phyloP scores from a whole-genome alignment of 2,797 vertebrate species.

The Syngnathus rostellatus region DNA sequence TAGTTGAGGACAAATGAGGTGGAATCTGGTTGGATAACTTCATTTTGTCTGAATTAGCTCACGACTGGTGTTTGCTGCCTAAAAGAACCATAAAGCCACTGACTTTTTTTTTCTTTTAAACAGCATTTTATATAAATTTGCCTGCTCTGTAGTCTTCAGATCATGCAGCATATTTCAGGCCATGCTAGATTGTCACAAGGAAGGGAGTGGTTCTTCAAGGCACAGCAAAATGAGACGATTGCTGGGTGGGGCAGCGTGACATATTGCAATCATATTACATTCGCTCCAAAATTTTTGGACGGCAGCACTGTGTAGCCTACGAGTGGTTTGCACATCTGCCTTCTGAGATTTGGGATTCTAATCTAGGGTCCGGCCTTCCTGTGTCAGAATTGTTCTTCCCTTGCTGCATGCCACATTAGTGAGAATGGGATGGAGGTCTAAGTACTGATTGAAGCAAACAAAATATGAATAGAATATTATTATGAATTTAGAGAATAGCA shows the following conservation, averaged over 20 bases:
- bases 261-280: constrained; percentile 54
- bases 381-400: background rate
- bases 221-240: constrained; percentile 63
- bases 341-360: background rate
- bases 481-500: background rate
- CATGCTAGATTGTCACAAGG: constrained; percentile 74
- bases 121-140: constrained; percentile 22
- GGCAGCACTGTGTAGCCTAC: background rate
- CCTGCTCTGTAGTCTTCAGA: constrained; percentile 40
- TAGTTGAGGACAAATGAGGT: constrained; percentile 3
- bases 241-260: constrained; percentile 12
- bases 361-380: background rate
- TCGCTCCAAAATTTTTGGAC: constrained; percentile 30
- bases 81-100: background rate
- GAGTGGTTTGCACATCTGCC: background rate
- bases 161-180: constrained; percentile 74
- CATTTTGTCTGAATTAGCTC: constrained; percentile 3
- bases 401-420: too few relatives aligned
- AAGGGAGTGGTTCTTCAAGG: constrained; percentile 62
- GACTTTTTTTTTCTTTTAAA: constrained; percentile 13
- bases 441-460: background rate
- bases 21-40: background rate
- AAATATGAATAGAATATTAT: background rate
- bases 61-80: constrained; percentile 11
- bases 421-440: background rate